phyloP scores from a whole-genome alignment of 2,797 vertebrate genomes.

The Furcifer pardalis region DNA sequence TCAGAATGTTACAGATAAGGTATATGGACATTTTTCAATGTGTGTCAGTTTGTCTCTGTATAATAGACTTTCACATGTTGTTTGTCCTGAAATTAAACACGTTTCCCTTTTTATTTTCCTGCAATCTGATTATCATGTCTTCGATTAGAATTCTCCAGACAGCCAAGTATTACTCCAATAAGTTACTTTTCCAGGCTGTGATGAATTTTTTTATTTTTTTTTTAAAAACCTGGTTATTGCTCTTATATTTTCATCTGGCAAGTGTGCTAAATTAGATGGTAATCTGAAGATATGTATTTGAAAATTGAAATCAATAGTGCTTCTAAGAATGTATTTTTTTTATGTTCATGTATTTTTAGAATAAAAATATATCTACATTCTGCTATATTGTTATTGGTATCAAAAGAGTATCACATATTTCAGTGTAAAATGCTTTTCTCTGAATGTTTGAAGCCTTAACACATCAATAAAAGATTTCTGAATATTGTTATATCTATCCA shows the following conservation, averaged over 20 bases:
- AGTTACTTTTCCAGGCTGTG: too few species aligned
- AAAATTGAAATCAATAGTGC: background rate
- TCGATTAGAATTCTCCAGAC: too few species aligned
- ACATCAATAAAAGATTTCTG: background rate
- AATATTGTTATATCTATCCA: background rate
- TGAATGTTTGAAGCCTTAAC: background rate
- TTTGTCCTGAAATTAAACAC: background rate
- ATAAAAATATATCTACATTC: background rate
- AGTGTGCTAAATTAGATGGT: background rate
- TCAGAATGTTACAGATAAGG: too few species aligned
- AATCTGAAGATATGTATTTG: background rate
- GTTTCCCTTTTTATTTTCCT: background rate
- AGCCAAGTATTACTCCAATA: too few species aligned
- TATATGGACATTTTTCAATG: too few species aligned
- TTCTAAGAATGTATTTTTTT: background rate
- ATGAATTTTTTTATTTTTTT: too few species aligned
- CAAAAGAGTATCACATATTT: rapidly evolving
- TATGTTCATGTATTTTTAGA: background rate
- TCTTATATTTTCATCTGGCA: background rate
- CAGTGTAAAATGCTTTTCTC: background rate
- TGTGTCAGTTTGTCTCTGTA: too few species aligned
- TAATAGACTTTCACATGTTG: too few species aligned
- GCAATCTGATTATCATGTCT: too few species aligned
- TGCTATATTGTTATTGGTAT: background rate
- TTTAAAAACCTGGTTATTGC: background rate